A percentile compares a stretch with the other conserved stretches of the same genome.
Evolutionary conservation across 2,797 vertebrate species (phyloP).

Genomic region (Gadopsis marmoratus): DNA sequence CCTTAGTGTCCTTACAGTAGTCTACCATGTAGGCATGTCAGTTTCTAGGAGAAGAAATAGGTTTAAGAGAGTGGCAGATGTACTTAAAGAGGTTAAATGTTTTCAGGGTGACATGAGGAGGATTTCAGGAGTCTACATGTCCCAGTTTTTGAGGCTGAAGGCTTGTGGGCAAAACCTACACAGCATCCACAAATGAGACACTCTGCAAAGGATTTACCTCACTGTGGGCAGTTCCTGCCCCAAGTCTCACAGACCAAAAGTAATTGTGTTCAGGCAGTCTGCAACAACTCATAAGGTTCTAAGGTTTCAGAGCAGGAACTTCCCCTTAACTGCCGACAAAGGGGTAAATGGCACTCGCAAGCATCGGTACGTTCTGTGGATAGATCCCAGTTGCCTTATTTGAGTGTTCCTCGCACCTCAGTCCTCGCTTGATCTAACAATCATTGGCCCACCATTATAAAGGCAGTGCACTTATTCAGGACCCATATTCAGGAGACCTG

Average conservation of each 20-base stretch:
- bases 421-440: background rate
- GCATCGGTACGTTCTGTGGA: background rate
- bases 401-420: background rate
- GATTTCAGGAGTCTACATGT: background rate
- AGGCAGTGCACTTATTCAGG: background rate
- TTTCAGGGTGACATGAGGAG: background rate
- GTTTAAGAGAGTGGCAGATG: background rate
- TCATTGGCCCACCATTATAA: background rate
- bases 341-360: background rate
- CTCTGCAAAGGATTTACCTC: conserved; percentile 5
- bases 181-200: conserved; percentile 5
- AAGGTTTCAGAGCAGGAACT: background rate
- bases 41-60: background rate
- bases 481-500: no score
- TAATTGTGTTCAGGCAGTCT: conserved; percentile 8
- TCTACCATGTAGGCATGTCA: background rate
- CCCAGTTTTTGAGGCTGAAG: background rate
- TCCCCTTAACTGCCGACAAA: background rate
- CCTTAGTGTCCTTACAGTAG: background rate
- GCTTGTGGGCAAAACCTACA: conserved; percentile 7
- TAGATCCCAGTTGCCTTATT: background rate
- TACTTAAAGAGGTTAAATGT: background rate
- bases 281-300: conserved; percentile 8
- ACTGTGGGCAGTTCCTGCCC: background rate
- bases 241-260: background rate